These are phyloP conservation scores for Capromys pilorides DNA, from an alignment of 2,797 vertebrate genomes.

Conservation along the genomic window DNA sequence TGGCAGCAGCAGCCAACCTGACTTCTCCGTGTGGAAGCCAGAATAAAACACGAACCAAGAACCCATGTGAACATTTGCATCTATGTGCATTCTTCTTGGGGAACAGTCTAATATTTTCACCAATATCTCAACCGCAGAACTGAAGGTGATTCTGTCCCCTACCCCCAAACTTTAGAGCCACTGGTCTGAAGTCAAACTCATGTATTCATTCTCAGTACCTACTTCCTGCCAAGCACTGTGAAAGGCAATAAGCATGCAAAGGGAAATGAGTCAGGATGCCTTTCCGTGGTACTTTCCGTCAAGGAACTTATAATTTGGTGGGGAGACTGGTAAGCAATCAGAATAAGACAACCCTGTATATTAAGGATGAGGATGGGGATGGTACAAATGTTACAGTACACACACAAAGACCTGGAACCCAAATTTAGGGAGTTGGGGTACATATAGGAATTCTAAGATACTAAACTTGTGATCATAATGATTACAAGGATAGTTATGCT, in stretches of 20 bases:
- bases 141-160: not conserved
- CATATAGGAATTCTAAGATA: not conserved
- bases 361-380: not conserved
- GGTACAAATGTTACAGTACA: not conserved
- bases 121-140: slow-evolving; percentile 17
- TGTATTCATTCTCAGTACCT: not conserved
- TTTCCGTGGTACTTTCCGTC: not conserved
- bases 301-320: slow-evolving; percentile 18
- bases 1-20: not conserved
- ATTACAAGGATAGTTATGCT: not conserved
- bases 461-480: not conserved
- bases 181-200: not conserved
- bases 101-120: not conserved
- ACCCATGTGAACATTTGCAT: not conserved
- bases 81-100: not conserved
- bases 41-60: not conserved
- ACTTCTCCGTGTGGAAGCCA: not conserved
- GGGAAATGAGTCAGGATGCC: not conserved
- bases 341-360: not conserved
- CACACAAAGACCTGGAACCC: not conserved
- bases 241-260: not conserved
- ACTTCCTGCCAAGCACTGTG: not conserved
- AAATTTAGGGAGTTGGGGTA: not conserved
- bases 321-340: not conserved
- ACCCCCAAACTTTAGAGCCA: not conserved